Conservation (phyloP, 1,140 invertebrate genomes). For the Yoshiicerus persimilis region DNA sequence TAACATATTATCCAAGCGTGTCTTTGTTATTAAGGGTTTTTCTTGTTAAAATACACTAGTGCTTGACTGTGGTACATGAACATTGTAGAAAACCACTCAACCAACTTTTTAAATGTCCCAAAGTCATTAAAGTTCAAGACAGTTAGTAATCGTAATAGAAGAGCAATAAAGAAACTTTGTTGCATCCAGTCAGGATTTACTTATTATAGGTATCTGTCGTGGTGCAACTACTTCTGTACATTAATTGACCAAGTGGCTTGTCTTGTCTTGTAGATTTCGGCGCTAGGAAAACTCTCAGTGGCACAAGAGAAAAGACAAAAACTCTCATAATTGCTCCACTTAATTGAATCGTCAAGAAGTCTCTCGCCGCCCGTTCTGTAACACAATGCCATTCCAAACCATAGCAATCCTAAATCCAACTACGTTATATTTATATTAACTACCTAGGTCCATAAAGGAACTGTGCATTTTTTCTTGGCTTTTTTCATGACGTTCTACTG, state of each 20-base stretch:
- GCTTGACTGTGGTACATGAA: no score
- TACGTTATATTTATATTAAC: not conserved
- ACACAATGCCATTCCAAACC: not conserved
- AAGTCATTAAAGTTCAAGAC: slow-evolving; percentile 4
- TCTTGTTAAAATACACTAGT: no score
- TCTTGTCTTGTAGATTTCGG: not conserved
- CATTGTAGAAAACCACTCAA: no score
- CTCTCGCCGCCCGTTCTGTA: not conserved
- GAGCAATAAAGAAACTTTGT: not conserved
- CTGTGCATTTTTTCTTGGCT: not conserved
- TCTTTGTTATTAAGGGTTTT: not conserved
- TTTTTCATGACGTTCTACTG: slow-evolving; percentile 3
- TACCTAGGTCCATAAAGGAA: not conserved
- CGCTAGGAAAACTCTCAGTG: not conserved
- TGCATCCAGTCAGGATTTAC: not conserved
- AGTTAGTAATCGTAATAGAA: slow-evolving; percentile 2
- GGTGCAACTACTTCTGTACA: not conserved
- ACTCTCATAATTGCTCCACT: slow-evolving; percentile 30
- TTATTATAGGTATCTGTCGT: not conserved
- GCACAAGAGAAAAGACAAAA: slow-evolving; percentile 1
- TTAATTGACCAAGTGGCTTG: slow-evolving; percentile 1
- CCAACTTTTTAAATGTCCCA: slow-evolving; percentile 9
- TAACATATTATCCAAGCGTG: not conserved
- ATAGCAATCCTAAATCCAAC: not conserved
- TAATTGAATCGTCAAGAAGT: slow-evolving; percentile 31